Percentiles rank a stretch among this genome's conserved stretches.
phyloP scores from a whole-genome alignment of 2,797 vertebrate genomes.

The Amphiprion clarkii region DNA sequence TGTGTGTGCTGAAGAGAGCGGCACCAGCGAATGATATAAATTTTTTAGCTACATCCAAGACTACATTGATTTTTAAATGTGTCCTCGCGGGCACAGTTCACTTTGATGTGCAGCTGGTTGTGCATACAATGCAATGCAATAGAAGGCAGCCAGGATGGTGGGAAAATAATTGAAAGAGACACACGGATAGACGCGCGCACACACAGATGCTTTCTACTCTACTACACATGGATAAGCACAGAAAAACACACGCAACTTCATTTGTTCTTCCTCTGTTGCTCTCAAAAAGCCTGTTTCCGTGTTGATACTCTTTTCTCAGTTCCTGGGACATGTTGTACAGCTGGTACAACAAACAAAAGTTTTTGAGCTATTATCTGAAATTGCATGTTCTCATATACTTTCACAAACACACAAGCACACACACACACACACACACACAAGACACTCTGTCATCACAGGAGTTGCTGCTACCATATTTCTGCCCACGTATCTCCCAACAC shows the following conservation, averaged over 20 bases:
- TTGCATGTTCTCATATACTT: not conserved
- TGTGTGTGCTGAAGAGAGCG: conserved; percentile 48
- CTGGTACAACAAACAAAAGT: conserved; percentile 23
- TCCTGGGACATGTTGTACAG: conserved; percentile 5
- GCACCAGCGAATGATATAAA: conserved; percentile 59
- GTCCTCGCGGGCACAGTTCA: conserved; percentile 70
- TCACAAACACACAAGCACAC: not conserved
- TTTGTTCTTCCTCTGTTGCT: conserved; percentile 1
- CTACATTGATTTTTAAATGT: conserved; percentile 77
- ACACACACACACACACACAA: not conserved
- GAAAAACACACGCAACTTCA: conserved; percentile 10
- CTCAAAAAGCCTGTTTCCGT: conserved; percentile 16
- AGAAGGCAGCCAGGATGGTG: conserved; percentile 41
- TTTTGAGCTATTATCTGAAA: conserved; percentile 15
- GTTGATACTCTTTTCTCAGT: conserved; percentile 21
- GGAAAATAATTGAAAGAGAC: conserved; percentile 63
- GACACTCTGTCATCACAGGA: not conserved
- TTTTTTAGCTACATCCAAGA: conserved; percentile 72
- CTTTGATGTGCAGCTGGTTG: conserved; percentile 74
- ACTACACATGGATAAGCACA: conserved; percentile 25
- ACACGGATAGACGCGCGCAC: conserved; percentile 29
- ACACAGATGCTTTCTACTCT: conserved; percentile 3
- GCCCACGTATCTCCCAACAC: conserved; percentile 12
- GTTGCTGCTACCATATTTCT: conserved; percentile 1
- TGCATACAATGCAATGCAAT: conserved; percentile 65